Evolutionary conservation across 2,113 vertebrate species (phyloP).

Genomic region (Megaceryle maxima): DNA sequence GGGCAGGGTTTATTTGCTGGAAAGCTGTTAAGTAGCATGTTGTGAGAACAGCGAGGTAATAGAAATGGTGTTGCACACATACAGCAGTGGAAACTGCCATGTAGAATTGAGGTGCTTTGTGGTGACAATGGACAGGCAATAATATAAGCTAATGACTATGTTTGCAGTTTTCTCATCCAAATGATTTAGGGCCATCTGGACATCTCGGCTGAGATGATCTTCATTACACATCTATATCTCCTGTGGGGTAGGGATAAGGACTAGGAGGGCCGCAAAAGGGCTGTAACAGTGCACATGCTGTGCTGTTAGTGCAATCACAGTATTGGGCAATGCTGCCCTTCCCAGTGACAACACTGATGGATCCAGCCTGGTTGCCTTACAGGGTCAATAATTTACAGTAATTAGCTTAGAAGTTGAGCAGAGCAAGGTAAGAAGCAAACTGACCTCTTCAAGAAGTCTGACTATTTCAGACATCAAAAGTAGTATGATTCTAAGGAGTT

Average conservation of each 20-base stretch:
- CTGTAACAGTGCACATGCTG: background rate
- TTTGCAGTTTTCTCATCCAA: background rate
- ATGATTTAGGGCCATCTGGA: background rate
- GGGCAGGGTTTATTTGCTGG: background rate
- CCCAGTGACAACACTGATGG: background rate
- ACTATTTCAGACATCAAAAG: background rate
- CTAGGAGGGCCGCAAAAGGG: background rate
- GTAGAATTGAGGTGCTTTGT: background rate
- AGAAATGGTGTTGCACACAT: background rate
- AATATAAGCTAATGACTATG: background rate
- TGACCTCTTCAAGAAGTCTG: background rate
- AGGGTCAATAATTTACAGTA: constrained; percentile 8
- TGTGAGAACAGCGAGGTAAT: background rate
- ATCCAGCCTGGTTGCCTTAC: background rate
- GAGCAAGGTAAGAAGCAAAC: background rate
- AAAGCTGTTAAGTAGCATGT: background rate
- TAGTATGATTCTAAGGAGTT: background rate
- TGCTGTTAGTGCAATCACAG: background rate
- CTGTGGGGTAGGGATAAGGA: background rate
- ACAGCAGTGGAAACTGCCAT: background rate
- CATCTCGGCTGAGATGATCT: background rate
- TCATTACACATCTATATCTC: background rate
- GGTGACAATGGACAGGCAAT: background rate
- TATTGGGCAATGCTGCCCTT: background rate
- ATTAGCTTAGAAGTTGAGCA: background rate